These are phyloP conservation scores for Astreopora myriophthalma DNA, from an alignment of 64 coral and sea anemone species.

Conservation along the genomic window DNA sequence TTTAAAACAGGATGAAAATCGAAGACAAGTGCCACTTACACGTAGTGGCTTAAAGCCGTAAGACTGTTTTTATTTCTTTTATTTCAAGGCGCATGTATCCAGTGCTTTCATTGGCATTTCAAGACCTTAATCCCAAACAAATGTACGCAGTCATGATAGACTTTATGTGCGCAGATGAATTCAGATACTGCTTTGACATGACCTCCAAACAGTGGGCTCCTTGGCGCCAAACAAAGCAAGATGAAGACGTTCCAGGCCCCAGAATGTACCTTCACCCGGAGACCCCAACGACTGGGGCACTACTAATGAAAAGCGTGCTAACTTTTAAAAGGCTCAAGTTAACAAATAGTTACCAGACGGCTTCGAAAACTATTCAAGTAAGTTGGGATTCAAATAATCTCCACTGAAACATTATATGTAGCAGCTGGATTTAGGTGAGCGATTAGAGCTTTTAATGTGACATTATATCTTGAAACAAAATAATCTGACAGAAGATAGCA, in stretches of 20 bases:
- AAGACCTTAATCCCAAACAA: slow-evolving; percentile 3
- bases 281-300: background rate
- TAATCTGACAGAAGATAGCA: no score
- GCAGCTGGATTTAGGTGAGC: no score
- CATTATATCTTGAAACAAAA: no score
- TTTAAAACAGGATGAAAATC: background rate
- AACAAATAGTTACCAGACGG: background rate
- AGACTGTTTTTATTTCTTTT: background rate
- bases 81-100: slow-evolving; percentile 1
- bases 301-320: background rate
- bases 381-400: background rate
- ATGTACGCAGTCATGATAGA: slow-evolving; percentile 28
- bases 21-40: no score
- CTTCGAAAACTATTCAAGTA: background rate
- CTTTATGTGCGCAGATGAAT: slow-evolving; percentile 1
- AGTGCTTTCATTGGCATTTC: slow-evolving; percentile 2
- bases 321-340: slow-evolving; percentile 6
- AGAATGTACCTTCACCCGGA: slow-evolving; percentile 17
- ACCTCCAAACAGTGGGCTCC: background rate
- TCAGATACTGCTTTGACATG: background rate
- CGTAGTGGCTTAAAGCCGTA: background rate
- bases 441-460: no score
- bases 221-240: background rate
- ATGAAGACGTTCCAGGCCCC: background rate
- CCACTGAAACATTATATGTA: no score